Evolutionary conservation across 1,140 invertebrate species (phyloP).

Genomic region (Caerostris darwini): DNA sequence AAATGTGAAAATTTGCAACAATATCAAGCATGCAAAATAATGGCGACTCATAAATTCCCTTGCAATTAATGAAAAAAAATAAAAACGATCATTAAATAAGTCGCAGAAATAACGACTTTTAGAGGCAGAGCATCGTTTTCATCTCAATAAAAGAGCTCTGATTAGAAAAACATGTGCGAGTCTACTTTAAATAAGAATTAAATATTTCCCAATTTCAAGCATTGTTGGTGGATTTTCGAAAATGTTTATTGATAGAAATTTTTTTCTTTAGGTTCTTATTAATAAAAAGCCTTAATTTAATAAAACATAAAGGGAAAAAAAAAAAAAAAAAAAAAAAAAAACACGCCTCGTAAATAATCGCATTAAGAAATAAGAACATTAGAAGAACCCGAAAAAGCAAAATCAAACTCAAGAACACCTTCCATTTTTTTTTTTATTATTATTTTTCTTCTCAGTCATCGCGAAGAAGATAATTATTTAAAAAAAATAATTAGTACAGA

Average conservation of each 20-base stretch:
- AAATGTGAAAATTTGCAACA: no score
- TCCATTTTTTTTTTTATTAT: background rate
- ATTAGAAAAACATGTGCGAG: background rate
- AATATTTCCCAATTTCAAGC: background rate
- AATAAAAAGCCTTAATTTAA: background rate
- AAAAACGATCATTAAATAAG: background rate
- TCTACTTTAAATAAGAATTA: constrained; percentile 5
- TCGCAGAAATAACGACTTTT: background rate
- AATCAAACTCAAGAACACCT: background rate
- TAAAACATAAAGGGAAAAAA: background rate
- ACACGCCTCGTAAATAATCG: background rate
- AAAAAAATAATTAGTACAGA: constrained; percentile 15
- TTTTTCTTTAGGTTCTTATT: background rate
- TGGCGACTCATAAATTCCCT: no score
- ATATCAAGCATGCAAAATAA: no score
- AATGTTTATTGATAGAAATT: background rate
- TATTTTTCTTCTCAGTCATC: background rate
- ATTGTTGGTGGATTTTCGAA: background rate
- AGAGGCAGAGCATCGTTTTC: background rate
- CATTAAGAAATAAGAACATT: constrained; percentile 5
- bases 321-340: background rate
- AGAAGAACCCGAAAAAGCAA: background rate
- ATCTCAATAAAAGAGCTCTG: background rate
- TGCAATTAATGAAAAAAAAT: background rate
- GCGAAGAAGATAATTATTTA: background rate